Base-by-base conservation (phyloP, 2,797 vertebrate genomes). In the Sebastes trivittatus region DNA sequence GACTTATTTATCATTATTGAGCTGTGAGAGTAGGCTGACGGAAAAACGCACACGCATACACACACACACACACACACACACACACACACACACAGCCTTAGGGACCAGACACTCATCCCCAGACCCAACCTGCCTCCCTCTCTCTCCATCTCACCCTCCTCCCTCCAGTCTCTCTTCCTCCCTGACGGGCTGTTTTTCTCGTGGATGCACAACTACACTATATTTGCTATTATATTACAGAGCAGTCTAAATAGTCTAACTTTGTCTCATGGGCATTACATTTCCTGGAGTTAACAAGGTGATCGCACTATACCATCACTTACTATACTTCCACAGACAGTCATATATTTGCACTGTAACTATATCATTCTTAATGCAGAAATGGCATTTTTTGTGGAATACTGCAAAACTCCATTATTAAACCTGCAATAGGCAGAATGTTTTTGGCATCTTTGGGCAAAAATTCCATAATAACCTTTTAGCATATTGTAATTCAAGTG, bases 1-100 rank as follows among this genome's bases (percentile, higher is more conserved):
- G 89, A 94, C 92, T 94, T 93, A 93, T 93, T 93, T 93, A 94
- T 93, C 89, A 92, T 93, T 93, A 94, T 93, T 94, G 93, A 94
- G 90, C 87, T 93, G 91, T 92, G 90, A 90, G 89, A 88, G 84
- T 83, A 87, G 63, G 60, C 80, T 87, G 85, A 88, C 71, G 70
- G 78, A 89, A 82, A 85, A 20, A 58, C 25, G 22, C 25, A 58
- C 60, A 81, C 34, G 10, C 34, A 34, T 11, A 34, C 29, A 29
- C 29, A 29, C 29, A 29, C 29, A 29, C 27, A 86, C 74, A 77
- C 49, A 64, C 87, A 60, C 65, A 72, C 77, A 66, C 73, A 72
- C 60, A 69, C n/a, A 52, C 60, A 81, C 69, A 62, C 68, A 87
- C 42, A 60, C 82, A 87, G 88, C 92, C 87, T 86, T 83, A 91